phyloP scores from a whole-genome alignment of 30 jellyfish, hydroid and myxozoan genomes.

The Chironex yamaguchii region DNA sequence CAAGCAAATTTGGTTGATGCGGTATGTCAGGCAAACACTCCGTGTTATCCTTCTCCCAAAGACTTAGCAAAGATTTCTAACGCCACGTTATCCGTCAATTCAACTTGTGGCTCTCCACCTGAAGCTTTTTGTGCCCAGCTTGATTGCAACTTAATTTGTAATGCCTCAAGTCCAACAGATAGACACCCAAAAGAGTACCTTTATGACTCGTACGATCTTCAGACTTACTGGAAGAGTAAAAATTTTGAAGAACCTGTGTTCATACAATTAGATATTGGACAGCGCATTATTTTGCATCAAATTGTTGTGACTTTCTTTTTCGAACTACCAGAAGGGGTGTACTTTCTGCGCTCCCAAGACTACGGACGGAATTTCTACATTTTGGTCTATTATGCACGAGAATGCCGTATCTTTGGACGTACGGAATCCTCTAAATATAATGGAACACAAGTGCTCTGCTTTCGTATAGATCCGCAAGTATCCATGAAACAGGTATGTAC shows the following conservation, averaged over 20 bases:
- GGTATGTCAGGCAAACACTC: slow-evolving; percentile 50
- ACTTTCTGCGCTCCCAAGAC: slow-evolving; percentile 85
- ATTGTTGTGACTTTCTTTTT: slow-evolving; percentile 70
- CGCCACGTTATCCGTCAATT: slow-evolving; percentile 39
- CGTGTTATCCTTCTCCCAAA: slow-evolving; percentile 82
- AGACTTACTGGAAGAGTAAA: slow-evolving; percentile 94
- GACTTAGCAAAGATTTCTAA: slow-evolving; percentile 29
- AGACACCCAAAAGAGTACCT: slow-evolving; percentile 67
- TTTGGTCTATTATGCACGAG: slow-evolving; percentile 71
- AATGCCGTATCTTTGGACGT: slow-evolving; percentile 63
- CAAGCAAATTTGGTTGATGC: slow-evolving; percentile 26
- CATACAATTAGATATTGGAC: slow-evolving; percentile 75
- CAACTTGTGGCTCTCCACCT: slow-evolving; percentile 91
- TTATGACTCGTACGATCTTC: slow-evolving; percentile 56
- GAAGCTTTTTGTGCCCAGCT: slow-evolving; percentile 59
- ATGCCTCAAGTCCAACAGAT: slow-evolving; percentile 65
- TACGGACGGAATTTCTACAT: slow-evolving; percentile 64
- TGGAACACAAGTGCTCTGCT: slow-evolving; percentile 63
- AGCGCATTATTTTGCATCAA: slow-evolving; percentile 84
- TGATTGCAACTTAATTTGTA: slow-evolving; percentile 73
- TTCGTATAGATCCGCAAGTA: slow-evolving; percentile 51
- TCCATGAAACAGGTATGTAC: slow-evolving; percentile 63
- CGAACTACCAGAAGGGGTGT: slow-evolving; percentile 80
- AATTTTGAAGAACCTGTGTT: slow-evolving; percentile 88
- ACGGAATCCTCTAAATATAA: slow-evolving; percentile 60